Conservation (phyloP, 2,888 invertebrate species). For the Trissoscelio sp. region DNA sequence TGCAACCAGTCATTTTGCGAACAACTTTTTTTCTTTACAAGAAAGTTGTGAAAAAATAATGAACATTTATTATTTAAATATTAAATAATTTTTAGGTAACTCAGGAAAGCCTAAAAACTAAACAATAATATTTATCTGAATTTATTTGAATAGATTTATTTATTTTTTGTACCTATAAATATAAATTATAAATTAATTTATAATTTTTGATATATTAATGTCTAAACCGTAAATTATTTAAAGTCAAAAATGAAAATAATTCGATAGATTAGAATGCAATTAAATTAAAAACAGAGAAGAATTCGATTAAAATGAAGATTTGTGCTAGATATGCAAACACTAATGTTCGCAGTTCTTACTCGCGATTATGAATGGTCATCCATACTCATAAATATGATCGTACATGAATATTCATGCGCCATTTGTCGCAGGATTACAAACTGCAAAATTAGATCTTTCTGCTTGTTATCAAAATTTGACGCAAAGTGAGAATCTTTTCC, state of each 20-base stretch:
- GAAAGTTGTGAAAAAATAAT: background rate
- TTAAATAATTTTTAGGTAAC: no score
- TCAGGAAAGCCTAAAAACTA: no score
- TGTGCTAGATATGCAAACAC: slow-evolving; percentile 19
- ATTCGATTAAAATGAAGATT: slow-evolving; percentile 11
- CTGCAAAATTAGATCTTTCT: slow-evolving; percentile 47
- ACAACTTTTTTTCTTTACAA: background rate
- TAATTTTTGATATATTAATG: no score
- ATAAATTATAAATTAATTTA: no score
- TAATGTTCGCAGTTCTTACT: slow-evolving; percentile 36
- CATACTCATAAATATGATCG: slow-evolving; percentile 50
- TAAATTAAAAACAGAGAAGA: slow-evolving; percentile 7
- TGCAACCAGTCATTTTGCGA: slow-evolving; percentile 3
- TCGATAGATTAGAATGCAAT: background rate
- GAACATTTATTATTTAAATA: no score
- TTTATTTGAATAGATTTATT: no score
- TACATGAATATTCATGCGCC: slow-evolving; percentile 56
- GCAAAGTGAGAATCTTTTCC: slow-evolving; percentile 16
- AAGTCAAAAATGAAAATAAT: no score
- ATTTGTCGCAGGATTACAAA: slow-evolving; percentile 50
- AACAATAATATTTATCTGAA: no score
- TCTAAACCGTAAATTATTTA: no score
- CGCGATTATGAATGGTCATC: slow-evolving; percentile 51
- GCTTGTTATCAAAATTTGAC: slow-evolving; percentile 42
- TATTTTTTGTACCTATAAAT: no score